phyloP scores from a whole-genome alignment of 2,113 vertebrate genomes.

The Rattus rattus region DNA sequence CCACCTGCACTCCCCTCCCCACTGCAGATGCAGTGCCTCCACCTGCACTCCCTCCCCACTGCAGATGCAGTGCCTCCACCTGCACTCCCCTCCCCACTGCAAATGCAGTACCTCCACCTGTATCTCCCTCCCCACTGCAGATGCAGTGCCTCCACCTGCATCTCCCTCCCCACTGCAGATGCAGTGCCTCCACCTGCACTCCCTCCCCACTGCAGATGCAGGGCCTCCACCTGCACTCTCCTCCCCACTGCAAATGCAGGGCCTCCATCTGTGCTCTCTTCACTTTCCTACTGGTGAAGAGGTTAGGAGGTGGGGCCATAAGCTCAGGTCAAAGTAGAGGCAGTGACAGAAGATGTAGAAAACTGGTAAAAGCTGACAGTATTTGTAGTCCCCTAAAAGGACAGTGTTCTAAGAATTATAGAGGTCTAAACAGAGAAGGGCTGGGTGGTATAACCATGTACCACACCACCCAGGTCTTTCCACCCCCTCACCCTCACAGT shows the following conservation, averaged over 20 bases:
- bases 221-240: neutral
- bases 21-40: neutral
- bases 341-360: neutral
- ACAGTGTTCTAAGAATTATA: neutral
- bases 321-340: neutral
- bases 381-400: conserved; percentile 6
- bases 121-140: neutral
- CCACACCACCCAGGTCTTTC: neutral
- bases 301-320: too few species aligned
- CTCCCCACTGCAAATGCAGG: neutral
- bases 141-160: neutral
- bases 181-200: neutral
- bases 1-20: neutral
- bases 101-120: neutral
- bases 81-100: neutral
- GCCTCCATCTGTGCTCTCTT: neutral
- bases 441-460: neutral
- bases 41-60: neutral
- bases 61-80: neutral
- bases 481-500: neutral
- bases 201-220: neutral
- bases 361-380: neutral
- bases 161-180: neutral
- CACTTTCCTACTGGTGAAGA: neutral
- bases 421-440: neutral